Conservation (phyloP, 2,797 vertebrate species). For the Neosalanx taihuensis region DNA sequence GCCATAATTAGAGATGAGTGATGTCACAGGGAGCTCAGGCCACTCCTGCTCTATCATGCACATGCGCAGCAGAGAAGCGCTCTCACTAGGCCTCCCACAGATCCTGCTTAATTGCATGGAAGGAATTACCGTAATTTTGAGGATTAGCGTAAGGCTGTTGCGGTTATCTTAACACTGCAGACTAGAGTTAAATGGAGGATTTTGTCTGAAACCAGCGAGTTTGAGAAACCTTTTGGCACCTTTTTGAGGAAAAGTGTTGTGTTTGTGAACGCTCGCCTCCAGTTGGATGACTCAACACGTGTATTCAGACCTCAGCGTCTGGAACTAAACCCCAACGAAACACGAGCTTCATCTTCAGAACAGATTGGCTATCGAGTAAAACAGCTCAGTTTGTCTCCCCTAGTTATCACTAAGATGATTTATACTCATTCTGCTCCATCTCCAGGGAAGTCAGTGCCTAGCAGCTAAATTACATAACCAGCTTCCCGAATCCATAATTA, state of each 20-base stretch:
- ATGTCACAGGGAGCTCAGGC: slow-evolving; percentile 71
- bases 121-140: slow-evolving; percentile 69
- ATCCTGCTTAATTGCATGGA: slow-evolving; percentile 73
- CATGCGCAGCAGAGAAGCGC: slow-evolving; percentile 56
- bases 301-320: slow-evolving; percentile 6
- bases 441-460: slow-evolving; percentile 25
- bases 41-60: slow-evolving; percentile 60
- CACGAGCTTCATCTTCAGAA: slow-evolving; percentile 8
- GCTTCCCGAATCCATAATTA: slow-evolving; percentile 33
- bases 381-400: slow-evolving; percentile 7
- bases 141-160: slow-evolving; percentile 59
- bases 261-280: background rate
- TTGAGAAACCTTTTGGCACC: slow-evolving; percentile 11
- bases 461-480: slow-evolving; percentile 18
- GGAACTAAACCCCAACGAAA: slow-evolving; percentile 4
- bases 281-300: slow-evolving; percentile 3
- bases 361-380: slow-evolving; percentile 8
- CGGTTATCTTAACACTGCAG: slow-evolving; percentile 43
- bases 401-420: background rate
- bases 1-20: slow-evolving; percentile 74
- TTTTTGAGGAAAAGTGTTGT: slow-evolving; percentile 29
- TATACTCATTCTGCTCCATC: slow-evolving; percentile 13
- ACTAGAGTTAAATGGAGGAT: slow-evolving; percentile 35
- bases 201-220: slow-evolving; percentile 11
- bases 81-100: slow-evolving; percentile 57